Evolutionary conservation across 2,888 invertebrate species (phyloP).

Genomic region (Cerceris ruficornis): DNA sequence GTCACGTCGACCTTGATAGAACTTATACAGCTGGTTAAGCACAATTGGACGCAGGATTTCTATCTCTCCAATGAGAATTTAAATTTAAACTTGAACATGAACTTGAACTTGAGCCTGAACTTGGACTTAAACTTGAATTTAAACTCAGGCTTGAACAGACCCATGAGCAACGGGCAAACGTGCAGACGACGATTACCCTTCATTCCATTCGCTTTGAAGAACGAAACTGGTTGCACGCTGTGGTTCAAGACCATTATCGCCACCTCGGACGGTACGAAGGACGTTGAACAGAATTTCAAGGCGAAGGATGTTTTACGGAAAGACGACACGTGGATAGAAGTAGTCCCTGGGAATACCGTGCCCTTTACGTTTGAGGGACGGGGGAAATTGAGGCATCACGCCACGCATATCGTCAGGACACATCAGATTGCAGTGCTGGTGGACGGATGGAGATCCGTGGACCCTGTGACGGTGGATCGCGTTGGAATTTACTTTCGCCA

Average conservation of each 20-base stretch:
- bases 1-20: slow-evolving; percentile 94
- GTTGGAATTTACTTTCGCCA: slow-evolving; percentile 97
- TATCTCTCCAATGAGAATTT: slow-evolving; percentile 81
- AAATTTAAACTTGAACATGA: neutral
- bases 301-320: slow-evolving; percentile 79
- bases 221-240: slow-evolving; percentile 93
- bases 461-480: slow-evolving; percentile 96
- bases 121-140: too few relatives aligned
- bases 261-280: slow-evolving; percentile 84
- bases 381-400: slow-evolving; percentile 87
- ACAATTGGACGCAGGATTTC: slow-evolving; percentile 94
- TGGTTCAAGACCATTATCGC: slow-evolving; percentile 93
- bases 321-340: slow-evolving; percentile 87
- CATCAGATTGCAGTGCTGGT: slow-evolving; percentile 95
- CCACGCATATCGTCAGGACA: slow-evolving; percentile 89
- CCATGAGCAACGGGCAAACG: slow-evolving; percentile 83
- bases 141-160: slow-evolving; percentile 15
- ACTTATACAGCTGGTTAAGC: slow-evolving; percentile 89
- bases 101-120: too few relatives aligned
- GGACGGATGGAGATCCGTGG: slow-evolving; percentile 93
- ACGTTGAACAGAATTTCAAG: slow-evolving; percentile 70
- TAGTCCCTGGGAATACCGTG: slow-evolving; percentile 89
- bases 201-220: slow-evolving; percentile 96
- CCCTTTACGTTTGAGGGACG: slow-evolving; percentile 93
- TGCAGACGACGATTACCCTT: slow-evolving; percentile 93